Evolutionary conservation across 2,113 vertebrate genomes (phyloP), one percentile per base, ranked within the genome.

Genomic region (Clinocottus analis): DNA sequence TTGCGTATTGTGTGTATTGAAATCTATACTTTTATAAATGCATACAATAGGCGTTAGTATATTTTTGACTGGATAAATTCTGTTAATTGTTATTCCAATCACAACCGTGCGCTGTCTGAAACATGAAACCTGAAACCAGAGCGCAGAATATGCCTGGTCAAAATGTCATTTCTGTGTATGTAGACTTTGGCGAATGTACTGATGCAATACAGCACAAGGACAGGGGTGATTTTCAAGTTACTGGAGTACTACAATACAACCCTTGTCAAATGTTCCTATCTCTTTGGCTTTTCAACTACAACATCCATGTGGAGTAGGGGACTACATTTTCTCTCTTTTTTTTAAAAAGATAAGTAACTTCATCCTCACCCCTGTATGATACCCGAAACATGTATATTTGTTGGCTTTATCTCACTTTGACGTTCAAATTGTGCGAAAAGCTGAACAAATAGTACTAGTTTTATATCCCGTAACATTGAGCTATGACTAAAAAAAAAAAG

Each of bases 161-260:
- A 79, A 75, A 53, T 49, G 77, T 83, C 2, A 65, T 83, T 49
- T 88, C 16, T 65, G 76, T 87, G 84, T 86, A 41, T 72, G 79
- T 88, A 87, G 88, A 91, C 83, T 49, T 85, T 87, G 84, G 88
- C 90, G 91, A 93, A 92, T 91, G 91, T 93, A 91, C 39, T 83
- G 70, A 90, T 88, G 85, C 90, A 81, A 87, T 78, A 85, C 83
- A 87, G 90, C 90, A 92, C 91, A 88, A 90, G 63, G 70, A 86
- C 77, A 66, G 86, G 72, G 85, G 62, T 82, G 84, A 80, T 65
- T 71, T 69, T 77, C 5, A 85, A 89, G 78, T 85, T 67, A 79
- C 69, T 74, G 49, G n/a, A 56, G 35, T 5, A 64, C 63, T 58
- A 21, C 14, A 59, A 12, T 61, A 51, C 23, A 53, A 27, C 21